Conservation (phyloP, 2,797 vertebrate genomes). For the Anomalospiza imberbis region DNA sequence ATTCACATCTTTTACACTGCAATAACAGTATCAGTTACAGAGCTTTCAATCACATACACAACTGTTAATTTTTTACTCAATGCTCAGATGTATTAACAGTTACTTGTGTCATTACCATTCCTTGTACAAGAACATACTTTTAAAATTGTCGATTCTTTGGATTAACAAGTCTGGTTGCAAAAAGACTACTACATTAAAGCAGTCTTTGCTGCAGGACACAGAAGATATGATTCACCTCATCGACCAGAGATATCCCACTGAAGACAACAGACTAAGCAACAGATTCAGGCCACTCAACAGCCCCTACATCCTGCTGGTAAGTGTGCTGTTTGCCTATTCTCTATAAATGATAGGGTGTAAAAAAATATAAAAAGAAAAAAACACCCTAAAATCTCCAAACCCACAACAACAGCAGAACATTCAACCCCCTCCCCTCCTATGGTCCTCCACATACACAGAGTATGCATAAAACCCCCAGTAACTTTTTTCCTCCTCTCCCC, state of each 20-base stretch:
- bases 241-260: not conserved
- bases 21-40: not conserved
- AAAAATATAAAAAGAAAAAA: not conserved
- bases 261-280: not conserved
- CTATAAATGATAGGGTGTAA: not conserved
- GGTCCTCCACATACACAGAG: fast-evolving
- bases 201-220: not conserved
- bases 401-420: too few species aligned
- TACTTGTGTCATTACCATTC: not conserved
- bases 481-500: not conserved
- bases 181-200: not conserved
- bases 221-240: not conserved
- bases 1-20: not conserved
- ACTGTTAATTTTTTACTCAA: not conserved
- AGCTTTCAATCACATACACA: not conserved
- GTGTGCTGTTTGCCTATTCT: not conserved
- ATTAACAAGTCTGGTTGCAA: not conserved
- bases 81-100: not conserved
- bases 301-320: not conserved
- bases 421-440: not conserved
- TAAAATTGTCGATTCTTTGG: not conserved
- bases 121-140: not conserved
- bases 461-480: not conserved
- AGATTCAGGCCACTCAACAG: not conserved
- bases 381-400: not conserved